Base-by-base conservation (phyloP, 1,140 invertebrate genomes). In the Nymphalis io region DNA sequence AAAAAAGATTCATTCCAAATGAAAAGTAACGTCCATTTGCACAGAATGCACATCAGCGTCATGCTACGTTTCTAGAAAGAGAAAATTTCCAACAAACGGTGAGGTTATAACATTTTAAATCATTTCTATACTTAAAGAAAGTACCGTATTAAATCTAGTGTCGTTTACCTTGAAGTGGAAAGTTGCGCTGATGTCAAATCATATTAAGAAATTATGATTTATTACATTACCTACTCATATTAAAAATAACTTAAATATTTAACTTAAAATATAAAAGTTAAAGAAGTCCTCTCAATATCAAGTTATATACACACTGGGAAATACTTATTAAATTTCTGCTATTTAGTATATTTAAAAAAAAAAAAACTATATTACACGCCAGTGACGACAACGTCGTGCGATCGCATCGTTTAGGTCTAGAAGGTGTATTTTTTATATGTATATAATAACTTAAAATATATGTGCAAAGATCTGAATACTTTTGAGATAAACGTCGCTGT, bases 121-220 rank as follows among this genome's bases (percentile, higher is more conserved):
- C 60, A 38, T 62, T 62, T 60, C 12, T 42, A 15, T 51, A 63
- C 59, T 38, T 57, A 59, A 64, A 60, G 61, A 64, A 64, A 65
- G 68, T 65, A 59, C 60, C 40, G 51, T 59, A 62, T 66, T 59
- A 59, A 63, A 55, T 48, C 53, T 68, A 61, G 63, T 72, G 71
- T 73, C 60, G 68, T 40, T 68, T 72, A 55, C 20, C 51, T 55
- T 12, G 0, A 53, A 16, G 13, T 55, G 59, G 59, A 60, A 33
- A 60, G 39, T 44, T 40, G 42, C 44, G 16, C 15, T 21, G 23
- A 15, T 27, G 18, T 21, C 21, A 23, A 60, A 39, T 44, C 15
- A 15, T 60, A 21, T 59, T 21, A 21, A 44, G 51, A 55, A 33
- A 55, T 55, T 55, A 55, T 55, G 51, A 55, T 55, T 55, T 55